Conservation (phyloP, 2,888 invertebrate genomes). For the Nephrotoma appendiculata region DNA sequence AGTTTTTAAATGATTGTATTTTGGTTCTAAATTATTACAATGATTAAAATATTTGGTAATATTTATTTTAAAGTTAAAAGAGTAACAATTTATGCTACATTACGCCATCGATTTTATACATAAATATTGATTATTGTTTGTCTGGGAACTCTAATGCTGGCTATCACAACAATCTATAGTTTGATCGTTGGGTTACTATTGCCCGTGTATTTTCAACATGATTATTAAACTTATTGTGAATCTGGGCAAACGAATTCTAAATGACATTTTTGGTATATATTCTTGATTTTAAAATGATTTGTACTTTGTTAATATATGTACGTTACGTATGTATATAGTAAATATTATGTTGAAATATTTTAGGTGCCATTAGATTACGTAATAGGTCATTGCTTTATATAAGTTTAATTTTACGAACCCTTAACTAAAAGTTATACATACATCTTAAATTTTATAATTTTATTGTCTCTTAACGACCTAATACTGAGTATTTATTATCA, state of each 20-base stretch:
- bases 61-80: not conserved
- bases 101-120: not conserved
- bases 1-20: not conserved
- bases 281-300: not conserved
- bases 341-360: not conserved
- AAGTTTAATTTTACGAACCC: not conserved
- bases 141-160: too few species aligned
- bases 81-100: not conserved
- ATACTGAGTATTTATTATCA: not conserved
- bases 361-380: not conserved
- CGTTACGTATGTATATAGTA: not conserved
- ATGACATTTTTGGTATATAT: too few species aligned
- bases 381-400: not conserved
- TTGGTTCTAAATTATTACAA: not conserved
- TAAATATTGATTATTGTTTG: not conserved
- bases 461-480: not conserved
- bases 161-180: too few species aligned
- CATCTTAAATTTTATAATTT: not conserved
- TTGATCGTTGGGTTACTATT: too few species aligned
- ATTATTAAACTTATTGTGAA: too few species aligned
- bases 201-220: too few species aligned
- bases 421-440: not conserved
- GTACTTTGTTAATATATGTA: not conserved
- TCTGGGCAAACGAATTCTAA: too few species aligned
- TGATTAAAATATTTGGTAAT: not conserved